phyloP scores from a whole-genome alignment of 53 echinoderm and acorn worm species.

The Holothuria scabra region DNA sequence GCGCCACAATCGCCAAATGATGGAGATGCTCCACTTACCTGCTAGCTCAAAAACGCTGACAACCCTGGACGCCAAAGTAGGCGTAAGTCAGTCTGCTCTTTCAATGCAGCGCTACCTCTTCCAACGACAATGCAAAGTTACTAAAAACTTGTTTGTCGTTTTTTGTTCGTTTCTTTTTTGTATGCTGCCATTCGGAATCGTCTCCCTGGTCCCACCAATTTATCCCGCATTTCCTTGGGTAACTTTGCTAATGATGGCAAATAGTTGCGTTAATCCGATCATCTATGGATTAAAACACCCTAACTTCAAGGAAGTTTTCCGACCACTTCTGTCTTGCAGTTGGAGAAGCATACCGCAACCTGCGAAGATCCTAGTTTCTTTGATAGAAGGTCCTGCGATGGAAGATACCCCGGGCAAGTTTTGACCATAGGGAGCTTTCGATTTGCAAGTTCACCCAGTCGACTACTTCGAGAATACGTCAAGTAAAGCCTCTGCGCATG shows the following conservation, averaged over 20 bases:
- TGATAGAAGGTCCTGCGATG: not conserved
- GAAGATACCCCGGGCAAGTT: no score
- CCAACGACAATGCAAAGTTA: constrained; percentile 5
- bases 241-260: not conserved
- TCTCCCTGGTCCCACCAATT: not conserved
- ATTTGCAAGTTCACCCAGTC: no score
- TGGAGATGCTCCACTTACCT: not conserved
- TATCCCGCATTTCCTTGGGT: constrained; percentile 1
- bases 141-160: constrained; percentile 8
- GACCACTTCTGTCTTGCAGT: not conserved
- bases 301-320: constrained; percentile 7
- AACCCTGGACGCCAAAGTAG: not conserved
- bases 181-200: constrained; percentile 5
- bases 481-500: no score
- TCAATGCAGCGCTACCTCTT: constrained; percentile 28
- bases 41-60: not conserved
- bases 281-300: constrained; percentile 30
- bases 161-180: constrained; percentile 16
- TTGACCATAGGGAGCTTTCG: no score
- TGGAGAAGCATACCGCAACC: not conserved
- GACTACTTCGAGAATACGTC: no score
- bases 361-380: constrained; percentile 1
- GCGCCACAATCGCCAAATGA: not conserved
- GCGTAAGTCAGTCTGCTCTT: not conserved
- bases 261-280: constrained; percentile 23